Base-by-base conservation (phyloP, 2,797 vertebrate species). In the Onychomys arenicola region DNA sequence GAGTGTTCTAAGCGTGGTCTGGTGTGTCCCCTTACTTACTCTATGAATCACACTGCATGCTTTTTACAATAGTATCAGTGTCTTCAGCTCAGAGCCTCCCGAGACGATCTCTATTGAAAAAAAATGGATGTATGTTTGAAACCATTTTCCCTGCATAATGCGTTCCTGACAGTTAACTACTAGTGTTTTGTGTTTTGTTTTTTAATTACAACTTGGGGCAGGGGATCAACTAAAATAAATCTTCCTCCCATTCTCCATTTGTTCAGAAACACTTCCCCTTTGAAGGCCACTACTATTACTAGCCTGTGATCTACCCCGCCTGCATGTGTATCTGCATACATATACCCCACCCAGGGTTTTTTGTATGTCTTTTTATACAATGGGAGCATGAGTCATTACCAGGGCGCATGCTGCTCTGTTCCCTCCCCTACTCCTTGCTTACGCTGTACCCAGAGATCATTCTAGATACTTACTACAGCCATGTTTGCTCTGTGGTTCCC, bases 91-190 rank as follows among this genome's bases (percentile, higher is more conserved):
- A 80, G 40, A 95, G 71, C 77, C 76, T 63, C 86, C 40, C 16
- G 40, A 93, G 61, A 92, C 37, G 43, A 55, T 77, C 55, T 83
- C 65, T 49, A 9, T 0, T 34, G 14, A 32, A 94, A 90, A n/a
- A 67, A 87, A 67, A 4, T 75, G 25, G 71, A 69, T n/a, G 27
- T 34, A 19, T 85, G 49, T 80, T 32, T 94, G 89, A 89, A 96
- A 88, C 29, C 0, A 65, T 52, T 59, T 29, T 95, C 65, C 63
- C 59, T 92, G 93, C 25, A 71, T 92, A 96, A 86, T 37, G 23
- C 43, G 75, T 61, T 61, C 59, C 19, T 78, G n/a, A 92, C 29
- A 94, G 86, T 96, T 93, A 95, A n/a, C 46, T 77, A 27, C 17
- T 85, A 55, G 77, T n/a, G n/a, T n/a, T n/a, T n/a, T n/a, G n/a